Percentiles rank a stretch among this genome's conserved stretches.
phyloP scores from a whole-genome alignment of 2,888 invertebrate genomes.

The Agonopterix subpropinquella region DNA sequence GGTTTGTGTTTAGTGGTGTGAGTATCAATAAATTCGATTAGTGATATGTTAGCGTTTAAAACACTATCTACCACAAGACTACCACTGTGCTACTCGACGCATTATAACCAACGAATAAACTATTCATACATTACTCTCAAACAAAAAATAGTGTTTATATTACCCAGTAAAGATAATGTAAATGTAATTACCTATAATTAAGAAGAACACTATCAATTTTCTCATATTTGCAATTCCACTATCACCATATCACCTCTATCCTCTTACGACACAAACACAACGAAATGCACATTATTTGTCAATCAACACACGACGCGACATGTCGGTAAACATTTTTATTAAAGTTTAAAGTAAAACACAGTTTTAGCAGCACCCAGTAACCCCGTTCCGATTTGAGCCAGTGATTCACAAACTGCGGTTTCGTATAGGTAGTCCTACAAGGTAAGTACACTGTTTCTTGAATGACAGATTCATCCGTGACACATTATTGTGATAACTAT shows the following conservation, averaged over 20 bases:
- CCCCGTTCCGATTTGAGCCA: constrained; percentile 21
- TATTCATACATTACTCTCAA: too few relatives aligned
- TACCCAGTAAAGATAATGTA: too few relatives aligned
- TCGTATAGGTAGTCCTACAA: background rate
- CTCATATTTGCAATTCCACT: background rate
- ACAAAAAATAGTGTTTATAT: too few relatives aligned
- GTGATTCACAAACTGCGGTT: constrained; percentile 40
- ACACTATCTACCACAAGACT: too few relatives aligned
- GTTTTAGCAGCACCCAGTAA: constrained; percentile 1
- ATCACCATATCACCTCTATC: constrained; percentile 1
- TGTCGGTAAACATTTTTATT: background rate
- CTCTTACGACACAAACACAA: background rate
- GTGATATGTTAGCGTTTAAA: too few relatives aligned
- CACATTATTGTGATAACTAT: background rate
- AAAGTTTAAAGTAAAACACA: background rate
- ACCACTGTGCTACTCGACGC: too few relatives aligned
- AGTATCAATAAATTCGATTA: too few relatives aligned
- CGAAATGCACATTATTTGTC: background rate
- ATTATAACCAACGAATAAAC: too few relatives aligned
- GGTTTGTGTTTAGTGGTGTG: too few relatives aligned
- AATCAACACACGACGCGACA: background rate
- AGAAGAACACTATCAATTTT: background rate
- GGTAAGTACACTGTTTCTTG: background rate
- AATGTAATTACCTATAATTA: background rate
- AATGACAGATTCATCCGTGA: background rate